These are phyloP conservation scores for Automeris io DNA, from an alignment of 2,888 invertebrate species.

Conservation along the genomic window DNA sequence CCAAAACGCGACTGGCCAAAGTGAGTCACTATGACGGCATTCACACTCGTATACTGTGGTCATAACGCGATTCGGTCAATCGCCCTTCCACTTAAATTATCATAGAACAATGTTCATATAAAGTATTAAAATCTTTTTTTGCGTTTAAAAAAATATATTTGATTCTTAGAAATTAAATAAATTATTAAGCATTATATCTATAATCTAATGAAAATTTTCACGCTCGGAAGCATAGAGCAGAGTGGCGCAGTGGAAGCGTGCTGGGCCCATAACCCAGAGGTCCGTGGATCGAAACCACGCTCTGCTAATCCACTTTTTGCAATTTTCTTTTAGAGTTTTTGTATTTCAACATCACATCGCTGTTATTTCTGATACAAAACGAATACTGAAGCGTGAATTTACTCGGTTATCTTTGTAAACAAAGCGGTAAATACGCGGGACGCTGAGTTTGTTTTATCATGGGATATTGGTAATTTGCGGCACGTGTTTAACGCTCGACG, in stretches of 20 bases:
- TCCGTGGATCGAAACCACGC: constrained; percentile 93
- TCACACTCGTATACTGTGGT: too few relatives aligned
- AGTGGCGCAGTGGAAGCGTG: constrained; percentile 90
- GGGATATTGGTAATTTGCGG: constrained; percentile 71
- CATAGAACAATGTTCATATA: too few relatives aligned
- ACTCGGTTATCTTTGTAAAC: constrained; percentile 55
- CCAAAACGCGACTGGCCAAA: too few relatives aligned
- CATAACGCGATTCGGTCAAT: too few relatives aligned
- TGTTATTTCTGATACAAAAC: constrained; percentile 2
- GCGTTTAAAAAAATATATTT: too few relatives aligned
- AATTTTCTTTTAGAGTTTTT: constrained; percentile 4
- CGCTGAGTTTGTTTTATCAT: constrained; percentile 64
- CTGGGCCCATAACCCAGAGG: constrained; percentile 92
- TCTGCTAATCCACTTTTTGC: constrained; percentile 74
- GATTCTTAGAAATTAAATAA: too few relatives aligned
- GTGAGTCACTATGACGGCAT: too few relatives aligned
- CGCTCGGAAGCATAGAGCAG: constrained; percentile 33
- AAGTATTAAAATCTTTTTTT: too few relatives aligned
- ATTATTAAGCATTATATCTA: too few relatives aligned
- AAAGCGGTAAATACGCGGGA: constrained; percentile 17
- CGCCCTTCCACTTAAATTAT: too few relatives aligned
- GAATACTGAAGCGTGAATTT: constrained; percentile 21
- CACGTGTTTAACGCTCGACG: constrained; percentile 41
- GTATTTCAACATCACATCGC: constrained; percentile 10
- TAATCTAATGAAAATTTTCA: constrained; percentile 31